Base-by-base conservation (phyloP, 1,140 invertebrate genomes). In the Varroa destructor region DNA sequence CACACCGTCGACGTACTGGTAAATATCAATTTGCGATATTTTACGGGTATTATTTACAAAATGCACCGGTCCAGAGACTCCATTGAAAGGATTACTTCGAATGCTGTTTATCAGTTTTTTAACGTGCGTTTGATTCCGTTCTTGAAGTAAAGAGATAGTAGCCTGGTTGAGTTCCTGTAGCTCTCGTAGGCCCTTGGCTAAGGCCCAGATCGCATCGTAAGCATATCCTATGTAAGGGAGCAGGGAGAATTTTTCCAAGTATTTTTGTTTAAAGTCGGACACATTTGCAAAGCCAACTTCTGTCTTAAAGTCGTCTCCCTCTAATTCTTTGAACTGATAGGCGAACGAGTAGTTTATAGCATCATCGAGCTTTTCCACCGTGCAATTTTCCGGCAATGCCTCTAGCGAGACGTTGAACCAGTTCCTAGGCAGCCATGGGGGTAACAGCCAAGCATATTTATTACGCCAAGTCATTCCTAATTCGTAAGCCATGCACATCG, bases 361-460 rank as follows among this genome's bases (percentile, higher is more conserved):
- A 76, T 82, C 78, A 40, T 81, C 79, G 85, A 89, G 87, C 77
- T 87, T 81, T 3, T 76, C 74, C 0, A 83, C 85, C 0, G 82
- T 84, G 77, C 87, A 89, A 1, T 83, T 51, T 51, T 51, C 46
- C 8, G 46, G 46, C 8, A 51, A 81, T 8, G 87, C 81, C 58
- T 73, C 73, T 64, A 77, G 77, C 43, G 75, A 72, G 71, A 12
- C 74, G 72, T 40, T 75, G 77, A 85, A 86, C 87, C 87, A 89
- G 71, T 85, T 80, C 4, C 79, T 76, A 1, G 81, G 78, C 72
- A 89, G 83, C 88, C 88, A 90, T 0, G 83, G 79, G 0, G 89
- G 89, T 25, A 92, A 78, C 76, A 91, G 91, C 89, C 90, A 91
- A 0, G 89, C 84, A 77, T 89, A 91, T 6, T 88, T 87, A 71